Base-by-base conservation (phyloP, 2,797 vertebrate genomes). In the Rhabdomys pumilio region DNA sequence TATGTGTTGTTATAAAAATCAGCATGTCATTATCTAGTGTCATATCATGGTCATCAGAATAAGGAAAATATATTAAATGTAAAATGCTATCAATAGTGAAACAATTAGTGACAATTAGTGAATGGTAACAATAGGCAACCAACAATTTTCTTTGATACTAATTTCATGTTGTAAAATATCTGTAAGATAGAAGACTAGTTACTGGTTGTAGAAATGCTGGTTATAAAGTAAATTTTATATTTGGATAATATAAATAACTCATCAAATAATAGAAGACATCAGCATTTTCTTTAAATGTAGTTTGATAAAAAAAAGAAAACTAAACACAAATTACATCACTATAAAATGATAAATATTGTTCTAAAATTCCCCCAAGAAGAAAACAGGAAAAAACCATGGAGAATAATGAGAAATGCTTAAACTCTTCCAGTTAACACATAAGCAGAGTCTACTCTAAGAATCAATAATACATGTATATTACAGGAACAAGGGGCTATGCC, bases 361-460 rank as follows among this genome's bases (percentile, higher is more conserved):
- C 38, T 93, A 59, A 89, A 94, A 93, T 67, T 91, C 47, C 88
- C 15, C 26, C 57, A 67, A 85, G 15, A 29, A 76, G 67, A 91
- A 93, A 61, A 41, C 15, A 47, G 20, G 14, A 22, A 63, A 44
- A 41, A 55, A 19, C n/a, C 31, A 69, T 4, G 17, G 85, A 86
- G 69, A 95, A 80, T 7, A 9, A 19, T 31, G 10, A 72, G 19
- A 77, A 94, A 53, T 81, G 11, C 13, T 38, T n/a, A n/a, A 69
- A 69, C 12, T 53, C 31, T 26, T 2, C 26, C 3, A 81, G 1
- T 22, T 1, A 44, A 76, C 44, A 63, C n/a, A 47, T 3, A 13
- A 12, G 0, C 9, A 73, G 19, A 44, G 4, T n/a, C 38, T 44
- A 9, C 26, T 73, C 65, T 77, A 63, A 83, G 55, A 84, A 72